Evolutionary conservation across 1,140 invertebrate species (phyloP), one percentile per base, ranked within the genome.

Genomic region (Amyelois transitella): DNA sequence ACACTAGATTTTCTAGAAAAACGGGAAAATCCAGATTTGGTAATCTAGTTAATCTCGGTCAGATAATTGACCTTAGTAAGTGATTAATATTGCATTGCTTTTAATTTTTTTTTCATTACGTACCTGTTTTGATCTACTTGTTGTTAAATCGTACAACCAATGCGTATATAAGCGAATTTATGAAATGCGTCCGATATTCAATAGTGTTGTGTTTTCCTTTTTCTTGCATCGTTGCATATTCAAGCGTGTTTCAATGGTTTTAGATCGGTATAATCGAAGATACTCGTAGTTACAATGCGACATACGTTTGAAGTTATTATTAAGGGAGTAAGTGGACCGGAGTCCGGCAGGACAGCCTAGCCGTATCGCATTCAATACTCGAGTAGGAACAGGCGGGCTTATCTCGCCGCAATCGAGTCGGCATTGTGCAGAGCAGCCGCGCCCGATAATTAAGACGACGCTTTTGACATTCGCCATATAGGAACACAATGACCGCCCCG

Each of bases 391-490:
- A 73, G 70, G 69, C 62, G 45, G 21, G 72, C 78, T 87, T 88
- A 88, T 88, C 84, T 86, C 73, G 72, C 49, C 81, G 81, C 82
- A 76, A 88, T 88, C 84, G 79, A 75, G 73, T 85, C 72, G 72
- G 84, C 81, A 86, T 86, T 88, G 84, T 86, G 75, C 79, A n/a
- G n/a, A n/a, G n/a, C n/a, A 61, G 72, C 78, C 75, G 77, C 75
- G 74, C 76, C 79, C 77, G 84, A 86, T 88, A 88, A 88, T 88
- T 88, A 88, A 88, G 84, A 88, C 84, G 82, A 88, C 81, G 81
- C 73, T 88, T 88, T 86, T 88, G 84, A 88, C 84, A 86, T 83
- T 88, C 82, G 75, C 84, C 84, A 84, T 87, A 87, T 87, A 87
- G 81, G 84, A 86, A 83, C 76, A 87, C 82, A 87, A 87, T 87